Percentiles rank a stretch among this genome's conserved stretches.
These are phyloP conservation scores for Sylvietta virens DNA, from an alignment of 2,113 vertebrate genomes.

Conservation along the genomic window DNA sequence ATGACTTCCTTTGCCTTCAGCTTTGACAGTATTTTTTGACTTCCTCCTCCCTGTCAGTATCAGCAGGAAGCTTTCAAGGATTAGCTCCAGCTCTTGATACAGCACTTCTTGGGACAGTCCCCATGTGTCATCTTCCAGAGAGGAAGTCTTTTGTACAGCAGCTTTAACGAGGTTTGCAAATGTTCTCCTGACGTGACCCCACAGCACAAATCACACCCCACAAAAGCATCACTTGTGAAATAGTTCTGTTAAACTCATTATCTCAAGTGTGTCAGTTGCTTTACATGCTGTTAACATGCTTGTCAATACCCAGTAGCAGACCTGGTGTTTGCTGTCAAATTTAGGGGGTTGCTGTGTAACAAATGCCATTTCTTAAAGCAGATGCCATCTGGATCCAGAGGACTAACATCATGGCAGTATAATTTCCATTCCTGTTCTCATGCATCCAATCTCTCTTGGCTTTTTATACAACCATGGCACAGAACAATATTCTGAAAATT, in stretches of 20 bases:
- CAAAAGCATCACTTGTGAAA: neutral
- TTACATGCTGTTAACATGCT: neutral
- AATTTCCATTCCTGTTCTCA: neutral
- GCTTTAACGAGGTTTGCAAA: neutral
- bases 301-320: neutral
- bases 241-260: neutral
- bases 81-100: neutral
- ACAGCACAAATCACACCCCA: neutral
- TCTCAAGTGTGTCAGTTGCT: neutral
- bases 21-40: neutral
- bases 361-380: neutral
- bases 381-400: neutral
- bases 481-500: neutral
- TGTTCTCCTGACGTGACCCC: neutral
- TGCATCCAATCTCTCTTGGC: neutral
- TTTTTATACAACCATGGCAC: neutral
- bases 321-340: neutral
- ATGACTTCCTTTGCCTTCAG: neutral
- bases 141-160: neutral
- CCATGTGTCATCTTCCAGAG: neutral
- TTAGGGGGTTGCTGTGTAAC: neutral
- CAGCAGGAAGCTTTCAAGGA: constrained; percentile 32
- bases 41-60: neutral
- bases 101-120: neutral
- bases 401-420: neutral